These are phyloP conservation scores for Cyprinodon brontotheroides DNA, from an alignment of 2,113 vertebrate species.

Conservation along the genomic window DNA sequence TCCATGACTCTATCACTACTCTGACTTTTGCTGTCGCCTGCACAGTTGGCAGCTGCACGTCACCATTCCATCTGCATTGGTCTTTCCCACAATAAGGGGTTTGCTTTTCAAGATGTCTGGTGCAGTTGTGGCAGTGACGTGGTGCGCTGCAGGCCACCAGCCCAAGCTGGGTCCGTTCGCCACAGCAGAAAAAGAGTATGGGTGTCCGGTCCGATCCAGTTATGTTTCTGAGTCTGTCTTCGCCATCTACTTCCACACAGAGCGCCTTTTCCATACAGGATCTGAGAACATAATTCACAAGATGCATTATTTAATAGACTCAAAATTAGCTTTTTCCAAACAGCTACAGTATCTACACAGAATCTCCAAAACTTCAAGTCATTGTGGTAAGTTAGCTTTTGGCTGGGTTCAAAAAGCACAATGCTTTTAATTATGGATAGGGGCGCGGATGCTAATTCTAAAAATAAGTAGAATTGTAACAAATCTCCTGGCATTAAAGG, in stretches of 20 bases:
- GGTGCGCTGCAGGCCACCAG: slow-evolving; percentile 94
- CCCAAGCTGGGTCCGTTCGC: slow-evolving; percentile 95
- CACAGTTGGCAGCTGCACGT: slow-evolving; percentile 93
- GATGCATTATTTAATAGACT: neutral
- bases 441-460: no score
- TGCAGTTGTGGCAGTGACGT: slow-evolving; percentile 90
- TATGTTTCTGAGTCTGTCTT: slow-evolving; percentile 92
- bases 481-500: no score
- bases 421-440: no score
- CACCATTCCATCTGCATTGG: slow-evolving; percentile 93
- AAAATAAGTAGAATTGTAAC: no score
- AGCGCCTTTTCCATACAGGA: slow-evolving; percentile 94
- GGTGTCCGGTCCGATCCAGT: slow-evolving; percentile 92
- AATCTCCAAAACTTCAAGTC: no score
- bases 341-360: no score
- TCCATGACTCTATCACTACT: slow-evolving; percentile 73
- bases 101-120: slow-evolving; percentile 92
- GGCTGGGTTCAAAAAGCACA: no score
- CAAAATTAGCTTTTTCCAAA: neutral
- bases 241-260: slow-evolving; percentile 93
- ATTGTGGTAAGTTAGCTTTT: no score
- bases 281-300: slow-evolving; percentile 72
- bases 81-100: slow-evolving; percentile 91
- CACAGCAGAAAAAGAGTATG: slow-evolving; percentile 96
- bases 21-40: slow-evolving; percentile 91